These are phyloP conservation scores for Trachelipus rathkii DNA, from an alignment of 1,140 invertebrate genomes.

Conservation along the genomic window DNA sequence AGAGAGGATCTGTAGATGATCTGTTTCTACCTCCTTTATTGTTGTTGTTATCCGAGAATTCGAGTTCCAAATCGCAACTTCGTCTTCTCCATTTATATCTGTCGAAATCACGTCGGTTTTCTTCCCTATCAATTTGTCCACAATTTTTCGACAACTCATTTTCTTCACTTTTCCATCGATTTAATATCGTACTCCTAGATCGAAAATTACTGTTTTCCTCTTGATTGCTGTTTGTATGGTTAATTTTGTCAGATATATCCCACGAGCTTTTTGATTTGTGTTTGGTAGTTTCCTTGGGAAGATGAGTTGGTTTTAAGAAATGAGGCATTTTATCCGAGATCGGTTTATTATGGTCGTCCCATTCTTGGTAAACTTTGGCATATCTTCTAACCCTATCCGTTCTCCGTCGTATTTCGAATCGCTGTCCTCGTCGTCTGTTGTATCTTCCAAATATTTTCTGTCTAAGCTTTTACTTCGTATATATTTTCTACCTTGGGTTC, in stretches of 20 bases:
- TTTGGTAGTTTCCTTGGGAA: background rate
- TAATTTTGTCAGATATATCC: conserved; percentile 30
- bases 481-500: conserved; percentile 28
- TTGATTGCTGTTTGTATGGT: conserved; percentile 24
- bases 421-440: conserved; percentile 40
- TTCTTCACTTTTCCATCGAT: conserved; percentile 17
- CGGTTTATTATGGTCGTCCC: conserved; percentile 22
- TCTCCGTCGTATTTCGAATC: conserved; percentile 40
- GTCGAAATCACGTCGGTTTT: conserved; percentile 24
- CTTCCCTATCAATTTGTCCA: background rate
- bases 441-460: conserved; percentile 41
- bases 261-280: conserved; percentile 41
- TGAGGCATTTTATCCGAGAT: background rate
- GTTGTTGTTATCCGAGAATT: conserved; percentile 20
- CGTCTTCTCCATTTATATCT: conserved; percentile 37
- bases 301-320: background rate
- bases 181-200: conserved; percentile 19
- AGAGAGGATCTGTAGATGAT: conserved; percentile 18
- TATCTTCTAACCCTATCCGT: conserved; percentile 39
- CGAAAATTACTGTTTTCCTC: conserved; percentile 31
- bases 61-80: conserved; percentile 42
- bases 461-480: conserved; percentile 41
- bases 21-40: conserved; percentile 22
- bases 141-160: background rate
- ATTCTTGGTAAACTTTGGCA: conserved; percentile 34